A percentile compares a stretch with the other conserved stretches of the same genome.
Conservation (phyloP, 2,888 invertebrate genomes). For the Brenthis hecate region DNA sequence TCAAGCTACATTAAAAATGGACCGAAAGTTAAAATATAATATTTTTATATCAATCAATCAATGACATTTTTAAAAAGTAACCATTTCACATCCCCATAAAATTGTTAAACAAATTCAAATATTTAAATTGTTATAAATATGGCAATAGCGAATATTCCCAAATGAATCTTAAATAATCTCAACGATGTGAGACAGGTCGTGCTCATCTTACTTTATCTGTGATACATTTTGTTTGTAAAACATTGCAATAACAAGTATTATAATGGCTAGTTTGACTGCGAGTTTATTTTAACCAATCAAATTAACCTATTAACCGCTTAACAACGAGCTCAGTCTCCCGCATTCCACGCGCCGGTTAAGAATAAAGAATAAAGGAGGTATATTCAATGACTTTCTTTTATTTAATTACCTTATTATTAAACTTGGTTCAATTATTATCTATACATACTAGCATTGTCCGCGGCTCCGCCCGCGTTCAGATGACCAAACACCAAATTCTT, state of each 20-base stretch:
- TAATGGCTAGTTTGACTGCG: slow-evolving; percentile 21
- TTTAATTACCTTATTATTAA: neutral
- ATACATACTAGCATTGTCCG: too few relatives aligned
- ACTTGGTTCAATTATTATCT: neutral
- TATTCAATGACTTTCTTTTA: slow-evolving; percentile 51
- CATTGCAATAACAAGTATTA: slow-evolving; percentile 69
- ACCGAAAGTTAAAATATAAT: too few relatives aligned
- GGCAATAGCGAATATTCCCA: neutral
- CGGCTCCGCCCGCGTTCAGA: too few relatives aligned
- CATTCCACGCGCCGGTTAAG: slow-evolving; percentile 70
- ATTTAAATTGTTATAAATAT: neutral
- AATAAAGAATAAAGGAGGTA: slow-evolving; percentile 72
- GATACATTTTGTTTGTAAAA: slow-evolving; percentile 74
- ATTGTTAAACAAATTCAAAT: neutral
- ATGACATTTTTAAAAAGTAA: too few relatives aligned
- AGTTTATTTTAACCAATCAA: slow-evolving; percentile 36
- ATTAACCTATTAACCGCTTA: slow-evolving; percentile 59
- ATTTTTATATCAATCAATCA: neutral
- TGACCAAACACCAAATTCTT: too few relatives aligned
- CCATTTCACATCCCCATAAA: too few relatives aligned
- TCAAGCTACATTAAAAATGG: too few relatives aligned
- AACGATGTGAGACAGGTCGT: slow-evolving; percentile 39
- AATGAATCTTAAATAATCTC: slow-evolving; percentile 18
- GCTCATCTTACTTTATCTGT: slow-evolving; percentile 73
- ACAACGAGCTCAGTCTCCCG: slow-evolving; percentile 64